Conservation (phyloP, 2,888 invertebrate genomes). For the Phortica magna region DNA sequence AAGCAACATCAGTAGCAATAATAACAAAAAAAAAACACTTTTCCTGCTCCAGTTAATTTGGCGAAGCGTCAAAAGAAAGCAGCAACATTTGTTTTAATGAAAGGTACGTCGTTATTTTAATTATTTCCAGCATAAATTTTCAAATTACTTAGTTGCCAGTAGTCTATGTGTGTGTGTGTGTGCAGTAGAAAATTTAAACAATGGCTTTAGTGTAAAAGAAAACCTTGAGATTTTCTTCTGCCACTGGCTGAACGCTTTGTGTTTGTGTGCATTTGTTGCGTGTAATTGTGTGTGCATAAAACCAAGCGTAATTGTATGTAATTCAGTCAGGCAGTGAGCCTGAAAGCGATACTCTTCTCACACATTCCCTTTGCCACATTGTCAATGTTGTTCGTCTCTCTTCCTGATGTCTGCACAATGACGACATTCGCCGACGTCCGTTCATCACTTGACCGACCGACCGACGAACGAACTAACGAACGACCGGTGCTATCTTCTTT, state of each 20-base stretch:
- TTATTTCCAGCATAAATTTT: constrained; percentile 19
- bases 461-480: not conserved
- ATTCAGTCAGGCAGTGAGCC: constrained; percentile 11
- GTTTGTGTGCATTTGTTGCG: not conserved
- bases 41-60: constrained; percentile 9
- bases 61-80: constrained; percentile 6
- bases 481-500: not conserved
- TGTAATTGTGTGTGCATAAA: not conserved
- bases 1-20: not conserved
- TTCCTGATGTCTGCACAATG: too few relatives aligned
- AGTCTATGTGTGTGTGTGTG: not conserved
- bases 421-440: too few relatives aligned
- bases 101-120: constrained; percentile 15
- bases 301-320: not conserved
- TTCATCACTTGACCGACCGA: too few relatives aligned
- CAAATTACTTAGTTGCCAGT: not conserved
- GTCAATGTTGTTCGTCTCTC: not conserved
- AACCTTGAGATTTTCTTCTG: constrained; percentile 28
- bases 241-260: not conserved
- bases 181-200: not conserved
- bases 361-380: not conserved
- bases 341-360: constrained; percentile 17
- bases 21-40: not conserved
- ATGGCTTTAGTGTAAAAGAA: constrained; percentile 3
- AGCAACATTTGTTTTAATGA: constrained; percentile 16